These are phyloP conservation scores for Sarcophaga variegata DNA, from an alignment of 2,888 invertebrate species.

Conservation along the genomic window DNA sequence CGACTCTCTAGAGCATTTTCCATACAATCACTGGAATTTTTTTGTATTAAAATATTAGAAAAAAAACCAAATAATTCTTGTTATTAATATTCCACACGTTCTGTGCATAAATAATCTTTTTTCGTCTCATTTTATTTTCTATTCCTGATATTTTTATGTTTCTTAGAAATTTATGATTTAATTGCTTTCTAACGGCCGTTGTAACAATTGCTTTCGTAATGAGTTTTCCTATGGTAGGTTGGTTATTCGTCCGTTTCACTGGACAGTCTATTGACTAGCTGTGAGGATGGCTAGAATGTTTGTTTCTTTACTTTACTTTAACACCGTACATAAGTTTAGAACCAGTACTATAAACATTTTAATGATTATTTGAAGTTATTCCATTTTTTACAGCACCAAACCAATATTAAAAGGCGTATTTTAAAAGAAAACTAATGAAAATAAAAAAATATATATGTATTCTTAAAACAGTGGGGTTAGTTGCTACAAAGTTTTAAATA, in stretches of 20 bases:
- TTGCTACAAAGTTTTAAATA: no score
- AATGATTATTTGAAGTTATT: constrained; percentile 34
- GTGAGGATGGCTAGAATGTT: background rate
- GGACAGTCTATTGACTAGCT: background rate
- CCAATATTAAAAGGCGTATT: constrained; percentile 8
- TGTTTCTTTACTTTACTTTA: constrained; percentile 26
- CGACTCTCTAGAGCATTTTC: background rate
- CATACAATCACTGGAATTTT: background rate
- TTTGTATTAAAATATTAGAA: background rate
- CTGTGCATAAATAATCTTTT: background rate
- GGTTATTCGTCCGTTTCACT: background rate
- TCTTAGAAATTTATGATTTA: constrained; percentile 28
- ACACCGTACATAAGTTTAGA: background rate
- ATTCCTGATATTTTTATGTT: constrained; percentile 9
- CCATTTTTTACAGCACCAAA: constrained; percentile 27
- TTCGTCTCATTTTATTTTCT: background rate
- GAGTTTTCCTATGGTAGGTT: background rate
- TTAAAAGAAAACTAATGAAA: background rate
- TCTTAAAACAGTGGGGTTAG: background rate
- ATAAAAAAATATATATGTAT: no score
- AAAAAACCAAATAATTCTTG: background rate
- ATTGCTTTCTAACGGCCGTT: constrained; percentile 10
- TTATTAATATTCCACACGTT: background rate
- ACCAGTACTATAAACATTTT: constrained; percentile 30
- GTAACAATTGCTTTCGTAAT: constrained; percentile 3